A percentile compares a stretch with the other conserved stretches of the same genome.
phyloP scores from a whole-genome alignment of 2,797 vertebrate genomes.

The Eulemur rubriventer region DNA sequence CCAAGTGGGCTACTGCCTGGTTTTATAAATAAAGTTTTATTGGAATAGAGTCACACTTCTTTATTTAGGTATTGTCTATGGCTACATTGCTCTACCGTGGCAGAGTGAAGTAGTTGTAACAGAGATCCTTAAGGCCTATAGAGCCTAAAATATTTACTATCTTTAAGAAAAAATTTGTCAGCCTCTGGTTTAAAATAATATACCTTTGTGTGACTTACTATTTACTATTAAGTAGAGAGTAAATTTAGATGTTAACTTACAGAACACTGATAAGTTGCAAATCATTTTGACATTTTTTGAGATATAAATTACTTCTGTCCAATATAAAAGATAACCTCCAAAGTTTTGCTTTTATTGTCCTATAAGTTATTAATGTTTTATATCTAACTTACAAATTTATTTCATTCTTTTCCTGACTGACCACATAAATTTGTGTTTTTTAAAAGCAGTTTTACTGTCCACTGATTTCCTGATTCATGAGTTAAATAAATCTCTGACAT shows the following conservation, averaged over 20 bases:
- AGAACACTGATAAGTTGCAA: not conserved
- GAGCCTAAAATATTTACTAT: slow-evolving; percentile 19
- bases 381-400: not conserved
- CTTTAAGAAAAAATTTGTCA: slow-evolving; percentile 16
- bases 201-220: slow-evolving; percentile 17
- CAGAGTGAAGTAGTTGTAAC: not conserved
- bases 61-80: not conserved
- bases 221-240: not conserved
- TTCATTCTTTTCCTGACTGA: not conserved
- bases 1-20: not conserved
- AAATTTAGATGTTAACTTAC: slow-evolving; percentile 3
- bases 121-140: not conserved
- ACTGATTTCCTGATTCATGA: not conserved
- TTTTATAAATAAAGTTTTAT: slow-evolving; percentile 16
- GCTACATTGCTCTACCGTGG: not conserved
- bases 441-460: not conserved
- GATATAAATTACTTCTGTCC: slow-evolving; percentile 35
- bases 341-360: not conserved
- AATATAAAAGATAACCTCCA: not conserved
- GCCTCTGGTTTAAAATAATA: not conserved
- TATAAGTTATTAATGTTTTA: not conserved
- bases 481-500: not conserved
- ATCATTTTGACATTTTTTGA: not conserved
- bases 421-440: not conserved
- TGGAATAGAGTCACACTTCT: not conserved